Base-by-base conservation (phyloP, 2,888 invertebrate species). In the Homarus gammarus region DNA sequence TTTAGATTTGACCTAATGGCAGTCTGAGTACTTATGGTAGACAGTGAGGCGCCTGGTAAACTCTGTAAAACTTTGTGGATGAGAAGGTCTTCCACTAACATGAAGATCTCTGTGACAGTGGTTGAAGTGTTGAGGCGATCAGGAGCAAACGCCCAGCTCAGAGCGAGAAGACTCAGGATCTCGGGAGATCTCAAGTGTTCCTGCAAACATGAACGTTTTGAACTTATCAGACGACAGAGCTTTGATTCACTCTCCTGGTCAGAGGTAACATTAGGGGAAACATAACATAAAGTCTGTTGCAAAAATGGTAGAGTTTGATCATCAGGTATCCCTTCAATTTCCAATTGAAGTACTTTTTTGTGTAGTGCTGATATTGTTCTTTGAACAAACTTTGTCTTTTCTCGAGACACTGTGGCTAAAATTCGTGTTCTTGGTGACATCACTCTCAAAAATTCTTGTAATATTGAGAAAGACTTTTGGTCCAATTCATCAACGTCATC, bases 301-400 rank as follows among this genome's bases (percentile, higher is more conserved):
- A 89, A 27, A 38, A 79, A 72, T 33, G 36, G 44, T 10, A 68
- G 31, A 12, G 78, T 78, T 78, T 89, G 64, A 40, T 83, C 82
- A 8, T 91, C 91, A 31, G 91, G 87, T n/a, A 91, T 88, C 10
- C 91, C 91, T 38, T 88, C 87, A 27, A 88, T 70, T n/a, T 88
- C 85, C 38, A 91, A 61, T 22, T 82, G 44, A 68, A 91, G 27
- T 10, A 75, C 56, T 33, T 49, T 56, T 64, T 85, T 91, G 68
- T 84, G 78, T 8, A 72, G 27, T 3, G 77, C 56, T 22, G 68
- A 44, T 5, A 88, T 31, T 64, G 27, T 82, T 49, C 49, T 84
- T 56, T 77, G 75, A 40, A 88, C 33, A 27, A 44, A 33, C 33
- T 64, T 40, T 22, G 91, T 64, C 22, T 84, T 88, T 40, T 88